Base-by-base conservation (phyloP, 1,140 invertebrate genomes). In the Paralvinella palmiformis region DNA sequence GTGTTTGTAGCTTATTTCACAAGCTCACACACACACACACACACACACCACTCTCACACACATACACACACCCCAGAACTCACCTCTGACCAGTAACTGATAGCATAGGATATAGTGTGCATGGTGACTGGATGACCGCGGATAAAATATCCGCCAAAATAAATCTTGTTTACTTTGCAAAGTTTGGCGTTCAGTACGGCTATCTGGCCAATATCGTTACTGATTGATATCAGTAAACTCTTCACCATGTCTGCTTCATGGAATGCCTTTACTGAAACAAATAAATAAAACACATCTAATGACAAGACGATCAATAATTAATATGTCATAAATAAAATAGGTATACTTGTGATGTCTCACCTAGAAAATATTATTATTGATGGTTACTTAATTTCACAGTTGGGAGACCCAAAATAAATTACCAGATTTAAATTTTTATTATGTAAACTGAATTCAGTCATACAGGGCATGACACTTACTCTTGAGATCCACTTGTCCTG, bases 181-280 rank as follows among this genome's bases (percentile, higher is more conserved):
- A 88, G 83, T 75, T 86, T 84, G 31, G 88, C 88, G 73, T 89
- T 87, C 1, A 89, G 82, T 76, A 83, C 88, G 36, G 88, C 86
- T 68, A 89, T 87, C 80, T 89, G 89, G 35, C 88, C 88, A 65
- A 91, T 88, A 72, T 90, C 88, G 66, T 90, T 90, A 72, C 87
- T 88, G 61, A 90, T 89, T 32, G 86, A 86, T 68, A 88, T 85
- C 29, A 91, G 72, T 13, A 91, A 79, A 79, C 87, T 88, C 62
- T 86, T 82, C n/a, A 85, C 87, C 31, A 89, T 79, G 75, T 91
- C 88, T 64, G 85, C 85, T 70, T 66, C 64, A 4, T 52, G 27
- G 37, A 62, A 66, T 1, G 33, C 4, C 7, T 27, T 17, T 10
- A 37, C 48, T 62, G 50, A 22, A 7, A 15, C 27, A 48, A 36